phyloP scores from a whole-genome alignment of 37 sponge, comb jelly and placozoan genomes.

The Haliclona indistincta region DNA sequence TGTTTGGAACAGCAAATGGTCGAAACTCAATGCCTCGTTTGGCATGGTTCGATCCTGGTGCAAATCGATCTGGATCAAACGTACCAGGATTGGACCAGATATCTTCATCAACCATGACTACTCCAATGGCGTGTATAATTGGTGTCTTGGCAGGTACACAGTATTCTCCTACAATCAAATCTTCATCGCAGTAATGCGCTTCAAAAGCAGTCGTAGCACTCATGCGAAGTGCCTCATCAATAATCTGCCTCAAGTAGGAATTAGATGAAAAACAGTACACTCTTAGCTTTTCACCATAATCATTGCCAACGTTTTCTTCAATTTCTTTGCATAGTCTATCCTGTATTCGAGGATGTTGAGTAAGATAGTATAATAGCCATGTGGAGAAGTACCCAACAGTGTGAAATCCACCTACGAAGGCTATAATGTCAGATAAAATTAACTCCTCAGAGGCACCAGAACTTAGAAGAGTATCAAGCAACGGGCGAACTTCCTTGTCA shows the following conservation, averaged over 20 bases:
- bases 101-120: slow-evolving; percentile 18
- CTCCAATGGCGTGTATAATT: slow-evolving; percentile 43
- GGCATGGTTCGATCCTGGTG: slow-evolving; percentile 17
- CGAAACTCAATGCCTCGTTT: slow-evolving; percentile 40
- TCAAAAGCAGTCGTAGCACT: slow-evolving; percentile 9
- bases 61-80: slow-evolving; percentile 49
- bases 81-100: slow-evolving; percentile 26
- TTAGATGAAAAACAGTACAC: slow-evolving; percentile 20
- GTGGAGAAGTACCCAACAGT: slow-evolving; percentile 24
- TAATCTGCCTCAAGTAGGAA: slow-evolving; percentile 28
- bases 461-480: slow-evolving; percentile 28
- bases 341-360: slow-evolving; percentile 24
- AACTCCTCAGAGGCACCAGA: slow-evolving; percentile 17
- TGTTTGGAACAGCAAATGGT: slow-evolving; percentile 44
- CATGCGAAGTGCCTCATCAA: slow-evolving; percentile 32
- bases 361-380: slow-evolving; percentile 31
- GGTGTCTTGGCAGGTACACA: slow-evolving; percentile 44
- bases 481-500: background rate
- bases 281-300: slow-evolving; percentile 26
- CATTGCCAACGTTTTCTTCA: background rate
- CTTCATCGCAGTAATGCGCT: slow-evolving; percentile 29
- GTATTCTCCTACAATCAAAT: slow-evolving; percentile 24
- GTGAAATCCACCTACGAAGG: slow-evolving; percentile 37
- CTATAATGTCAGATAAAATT: slow-evolving; percentile 15
- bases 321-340: slow-evolving; percentile 23